These are phyloP conservation scores for Galaxias olidus DNA, from an alignment of 2,797 vertebrate species.

Conservation along the genomic window DNA sequence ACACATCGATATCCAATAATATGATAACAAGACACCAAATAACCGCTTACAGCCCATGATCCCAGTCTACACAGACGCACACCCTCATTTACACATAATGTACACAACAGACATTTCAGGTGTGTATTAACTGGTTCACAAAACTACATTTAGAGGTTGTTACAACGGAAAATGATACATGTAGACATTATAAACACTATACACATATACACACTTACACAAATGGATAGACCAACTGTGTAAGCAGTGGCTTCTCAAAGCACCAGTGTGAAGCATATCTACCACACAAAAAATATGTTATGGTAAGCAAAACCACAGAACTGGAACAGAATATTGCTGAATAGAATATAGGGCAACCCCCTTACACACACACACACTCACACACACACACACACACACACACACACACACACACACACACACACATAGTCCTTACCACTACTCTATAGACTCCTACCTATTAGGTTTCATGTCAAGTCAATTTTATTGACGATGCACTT, in stretches of 20 bases:
- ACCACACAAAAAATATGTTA: background rate
- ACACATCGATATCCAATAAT: background rate
- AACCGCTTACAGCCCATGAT: slow-evolving; percentile 28
- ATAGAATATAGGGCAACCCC: background rate
- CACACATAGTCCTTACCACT: slow-evolving; percentile 35
- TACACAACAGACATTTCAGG: too few relatives aligned
- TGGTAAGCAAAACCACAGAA: background rate
- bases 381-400: slow-evolving; percentile 9
- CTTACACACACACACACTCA: slow-evolving; percentile 49
- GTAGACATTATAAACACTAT: too few relatives aligned
- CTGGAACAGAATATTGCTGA: background rate
- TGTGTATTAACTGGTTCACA: too few relatives aligned
- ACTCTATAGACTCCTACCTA: too few relatives aligned
- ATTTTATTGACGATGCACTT: too few relatives aligned
- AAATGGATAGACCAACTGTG: too few relatives aligned
- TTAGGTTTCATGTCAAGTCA: too few relatives aligned
- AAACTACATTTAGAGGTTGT: too few relatives aligned
- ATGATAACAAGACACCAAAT: background rate
- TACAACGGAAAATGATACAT: too few relatives aligned
- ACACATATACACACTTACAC: too few relatives aligned
- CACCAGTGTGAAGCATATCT: too few relatives aligned
- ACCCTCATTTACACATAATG: background rate
- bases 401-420: slow-evolving; percentile 32
- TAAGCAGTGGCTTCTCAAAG: too few relatives aligned
- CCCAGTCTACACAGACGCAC: slow-evolving; percentile 28